These are phyloP conservation scores for Sebastes steindachneri DNA, from an alignment of 2,797 vertebrate species.

Conservation along the genomic window DNA sequence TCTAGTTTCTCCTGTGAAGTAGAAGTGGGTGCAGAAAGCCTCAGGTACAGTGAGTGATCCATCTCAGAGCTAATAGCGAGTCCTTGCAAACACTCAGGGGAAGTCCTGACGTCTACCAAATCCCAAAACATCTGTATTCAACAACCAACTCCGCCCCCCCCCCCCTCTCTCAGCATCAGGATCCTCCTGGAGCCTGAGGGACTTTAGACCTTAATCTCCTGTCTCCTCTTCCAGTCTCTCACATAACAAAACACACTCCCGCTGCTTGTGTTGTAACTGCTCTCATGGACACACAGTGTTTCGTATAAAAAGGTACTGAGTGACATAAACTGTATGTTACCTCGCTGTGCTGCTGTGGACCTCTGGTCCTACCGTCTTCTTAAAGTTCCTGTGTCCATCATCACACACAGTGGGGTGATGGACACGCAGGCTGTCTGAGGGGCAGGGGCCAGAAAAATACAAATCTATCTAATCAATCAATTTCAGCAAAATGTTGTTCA, in stretches of 20 bases:
- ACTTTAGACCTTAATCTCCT: slow-evolving; percentile 56
- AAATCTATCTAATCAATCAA: neutral
- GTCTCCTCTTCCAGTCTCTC: slow-evolving; percentile 34
- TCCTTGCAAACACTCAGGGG: neutral
- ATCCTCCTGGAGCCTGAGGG: slow-evolving; percentile 52
- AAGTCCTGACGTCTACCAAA: neutral
- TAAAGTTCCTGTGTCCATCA: no score
- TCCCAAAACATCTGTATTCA: slow-evolving; percentile 20
- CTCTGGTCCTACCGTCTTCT: neutral
- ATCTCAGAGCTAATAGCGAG: neutral
- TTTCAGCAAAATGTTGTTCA: neutral
- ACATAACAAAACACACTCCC: slow-evolving; percentile 18
- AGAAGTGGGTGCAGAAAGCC: neutral
- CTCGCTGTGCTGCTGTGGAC: neutral
- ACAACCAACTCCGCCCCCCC: neutral
- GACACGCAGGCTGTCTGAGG: neutral
- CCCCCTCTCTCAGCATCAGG: neutral
- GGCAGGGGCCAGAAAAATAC: neutral
- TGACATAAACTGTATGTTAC: neutral
- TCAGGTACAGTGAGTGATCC: neutral
- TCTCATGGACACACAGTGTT: neutral
- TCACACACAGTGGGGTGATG: no score
- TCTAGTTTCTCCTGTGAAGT: neutral
- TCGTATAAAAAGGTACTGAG: neutral
- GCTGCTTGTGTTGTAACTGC: neutral